These are phyloP conservation scores for Dinocampus coccinellae DNA, from an alignment of 2,888 invertebrate genomes.

Conservation along the genomic window DNA sequence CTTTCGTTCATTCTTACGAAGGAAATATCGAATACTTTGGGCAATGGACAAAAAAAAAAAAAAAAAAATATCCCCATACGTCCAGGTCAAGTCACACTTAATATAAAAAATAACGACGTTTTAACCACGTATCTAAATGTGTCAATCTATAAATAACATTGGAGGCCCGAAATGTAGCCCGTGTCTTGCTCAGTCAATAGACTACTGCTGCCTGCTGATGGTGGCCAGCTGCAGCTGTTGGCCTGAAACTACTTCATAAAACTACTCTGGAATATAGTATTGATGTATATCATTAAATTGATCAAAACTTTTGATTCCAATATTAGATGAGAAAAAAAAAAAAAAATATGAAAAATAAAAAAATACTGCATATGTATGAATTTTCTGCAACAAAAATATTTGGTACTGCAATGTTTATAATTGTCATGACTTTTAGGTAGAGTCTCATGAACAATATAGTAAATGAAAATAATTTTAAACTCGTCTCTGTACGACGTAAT, in stretches of 20 bases:
- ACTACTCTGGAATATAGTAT: neutral
- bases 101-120: neutral
- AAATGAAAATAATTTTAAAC: slow-evolving; percentile 58
- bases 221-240: neutral
- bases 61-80: neutral
- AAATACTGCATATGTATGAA: neutral
- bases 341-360: neutral
- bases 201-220: neutral
- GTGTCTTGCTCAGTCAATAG: neutral
- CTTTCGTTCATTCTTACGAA: neutral
- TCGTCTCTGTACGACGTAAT: slow-evolving; percentile 51
- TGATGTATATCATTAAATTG: too few relatives aligned
- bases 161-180: neutral
- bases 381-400: too few relatives aligned
- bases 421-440: neutral
- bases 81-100: neutral
- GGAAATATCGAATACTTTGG: neutral
- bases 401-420: neutral
- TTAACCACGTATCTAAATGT: neutral
- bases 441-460: neutral
- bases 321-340: too few relatives aligned
- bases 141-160: slow-evolving; percentile 1
- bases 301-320: too few relatives aligned
- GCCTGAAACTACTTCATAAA: neutral
- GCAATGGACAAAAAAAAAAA: too few relatives aligned